Percentiles rank a stretch among this genome's conserved stretches.
Conservation (phyloP, 1,140 invertebrate species). For the Platyura marginata region DNA sequence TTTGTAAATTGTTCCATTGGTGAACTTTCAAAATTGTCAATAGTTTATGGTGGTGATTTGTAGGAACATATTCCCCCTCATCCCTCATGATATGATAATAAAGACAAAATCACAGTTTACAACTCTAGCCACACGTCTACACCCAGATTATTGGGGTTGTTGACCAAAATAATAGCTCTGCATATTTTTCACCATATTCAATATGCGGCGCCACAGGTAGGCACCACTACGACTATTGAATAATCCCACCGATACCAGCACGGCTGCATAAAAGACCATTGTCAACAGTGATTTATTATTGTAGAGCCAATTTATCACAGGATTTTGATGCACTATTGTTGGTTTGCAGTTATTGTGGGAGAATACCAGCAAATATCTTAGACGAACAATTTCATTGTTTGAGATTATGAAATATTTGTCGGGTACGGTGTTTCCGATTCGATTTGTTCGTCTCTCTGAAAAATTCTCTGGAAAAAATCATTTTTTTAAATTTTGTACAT, state of each 20-base stretch:
- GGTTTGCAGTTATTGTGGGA: conserved; percentile 15
- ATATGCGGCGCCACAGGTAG: no score
- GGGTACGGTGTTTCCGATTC: conserved; percentile 33
- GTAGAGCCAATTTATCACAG: conserved; percentile 3
- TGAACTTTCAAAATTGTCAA: no score
- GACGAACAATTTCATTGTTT: conserved; percentile 54
- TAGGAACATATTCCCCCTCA: no score
- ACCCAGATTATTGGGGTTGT: no score
- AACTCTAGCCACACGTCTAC: no score
- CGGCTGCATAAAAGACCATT: conserved; percentile 4
- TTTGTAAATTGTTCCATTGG: no score
- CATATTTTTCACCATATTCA: no score
- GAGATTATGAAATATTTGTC: conserved; percentile 54
- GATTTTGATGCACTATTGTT: background rate
- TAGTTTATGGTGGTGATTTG: no score
- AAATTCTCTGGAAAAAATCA: background rate
- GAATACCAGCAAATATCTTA: conserved; percentile 63
- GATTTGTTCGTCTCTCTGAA: background rate
- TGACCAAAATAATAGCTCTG: no score
- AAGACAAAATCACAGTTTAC: no score
- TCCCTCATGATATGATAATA: no score
- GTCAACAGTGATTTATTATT: conserved; percentile 4
- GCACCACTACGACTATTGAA: conserved; percentile 7
- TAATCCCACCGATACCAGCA: conserved; percentile 6
- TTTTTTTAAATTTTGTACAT: background rate